Conservation (phyloP, 2,113 vertebrate genomes). For the Campylomormyrus numenius region DNA sequence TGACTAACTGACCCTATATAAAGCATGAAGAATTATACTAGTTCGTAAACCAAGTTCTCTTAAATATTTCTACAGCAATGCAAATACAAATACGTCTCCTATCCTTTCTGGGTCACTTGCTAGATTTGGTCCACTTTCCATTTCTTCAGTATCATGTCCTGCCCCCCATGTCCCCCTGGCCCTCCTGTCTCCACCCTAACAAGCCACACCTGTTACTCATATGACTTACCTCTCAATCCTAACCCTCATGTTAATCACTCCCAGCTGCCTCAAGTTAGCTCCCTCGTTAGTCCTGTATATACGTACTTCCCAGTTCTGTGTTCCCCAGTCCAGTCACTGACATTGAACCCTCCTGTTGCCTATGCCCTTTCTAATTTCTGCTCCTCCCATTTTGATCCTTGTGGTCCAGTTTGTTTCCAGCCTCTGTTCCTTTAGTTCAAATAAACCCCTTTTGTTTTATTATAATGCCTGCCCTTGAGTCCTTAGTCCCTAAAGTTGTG, state of each 20-base stretch:
- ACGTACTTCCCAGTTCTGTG: not conserved
- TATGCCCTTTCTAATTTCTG: not conserved
- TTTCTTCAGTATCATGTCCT: not conserved
- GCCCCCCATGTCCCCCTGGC: not conserved
- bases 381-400: not conserved
- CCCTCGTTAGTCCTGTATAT: not conserved
- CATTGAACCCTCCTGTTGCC: not conserved
- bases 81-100: not conserved
- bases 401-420: not conserved
- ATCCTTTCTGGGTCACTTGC: not conserved
- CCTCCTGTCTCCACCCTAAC: not conserved
- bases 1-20: not conserved
- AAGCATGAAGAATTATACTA: not conserved
- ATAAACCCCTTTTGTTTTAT: not conserved
- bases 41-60: not conserved
- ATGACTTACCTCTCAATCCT: not conserved
- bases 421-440: not conserved
- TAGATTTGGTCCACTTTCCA: not conserved
- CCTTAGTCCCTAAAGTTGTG: not conserved
- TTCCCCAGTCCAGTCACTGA: not conserved
- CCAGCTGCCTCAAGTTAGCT: not conserved
- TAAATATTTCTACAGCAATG: not conserved
- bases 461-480: not conserved
- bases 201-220: not conserved
- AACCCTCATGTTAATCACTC: not conserved